Evolutionary conservation across 2,888 invertebrate genomes (phyloP), one percentile per base, ranked within the genome.

Genomic region (Serrognathus titanus): DNA sequence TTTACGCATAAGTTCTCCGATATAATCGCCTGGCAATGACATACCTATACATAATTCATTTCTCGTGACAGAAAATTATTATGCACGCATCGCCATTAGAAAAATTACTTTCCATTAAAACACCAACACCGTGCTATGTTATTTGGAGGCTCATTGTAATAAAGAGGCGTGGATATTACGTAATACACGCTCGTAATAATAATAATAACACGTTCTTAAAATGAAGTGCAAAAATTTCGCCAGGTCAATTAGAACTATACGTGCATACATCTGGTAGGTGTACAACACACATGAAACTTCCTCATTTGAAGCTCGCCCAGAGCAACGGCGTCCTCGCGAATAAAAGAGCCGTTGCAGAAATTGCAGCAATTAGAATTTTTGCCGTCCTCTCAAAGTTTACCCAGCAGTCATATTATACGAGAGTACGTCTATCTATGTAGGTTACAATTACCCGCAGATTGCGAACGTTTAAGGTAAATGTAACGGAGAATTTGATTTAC

Each of bases 381-480:
- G 13, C 24, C 31, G 16, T 16, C 16, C 16, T 16, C 16, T 16
- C 13, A 12, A 35, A 13, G 10, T 13, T n/a, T 35, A 48, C 35
- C 24, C 35, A 13, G 48, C 31, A 11, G 36, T 24, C 36, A n/a
- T 13, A 24, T 48, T 35, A 35, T 24, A 48, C 48, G 24, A 31
- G 24, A 31, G 6, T 31, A 31, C 24, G 24, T 31, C 24, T 31
- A 31, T 31, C 24, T 31, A 51, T 51, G 39, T 51, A 47, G 55
- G 55, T 55, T 55, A 47, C 51, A 55, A 55, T 55, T 55, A 51
- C 55, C 37, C 46, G 43, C 45, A 20, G 55, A 55, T 55, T 55
- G 55, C 51, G 47, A 51, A 20, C 55, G 55, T 51, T 51, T 51
- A 41, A 55, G 35, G 50, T 46, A 49, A 54, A 43, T 46, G 51